These are phyloP conservation scores for Slavum lentiscoides DNA, from an alignment of 2,888 invertebrate species.

Conservation along the genomic window DNA sequence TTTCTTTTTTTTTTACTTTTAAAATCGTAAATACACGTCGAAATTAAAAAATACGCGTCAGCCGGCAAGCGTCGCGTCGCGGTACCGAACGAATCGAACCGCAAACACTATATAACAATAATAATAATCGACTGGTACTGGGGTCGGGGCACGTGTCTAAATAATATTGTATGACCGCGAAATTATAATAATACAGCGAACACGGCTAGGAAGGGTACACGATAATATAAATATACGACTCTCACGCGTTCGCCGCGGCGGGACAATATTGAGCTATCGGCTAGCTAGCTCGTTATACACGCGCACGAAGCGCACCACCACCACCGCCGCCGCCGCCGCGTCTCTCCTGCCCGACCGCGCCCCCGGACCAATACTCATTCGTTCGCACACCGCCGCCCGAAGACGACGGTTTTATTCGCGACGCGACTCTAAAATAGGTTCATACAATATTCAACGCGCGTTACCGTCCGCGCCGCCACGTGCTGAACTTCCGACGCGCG, in stretches of 20 bases:
- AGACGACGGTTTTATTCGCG: neutral
- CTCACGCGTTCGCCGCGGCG: constrained; percentile 31
- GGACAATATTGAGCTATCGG: constrained; percentile 24
- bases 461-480: constrained; percentile 37
- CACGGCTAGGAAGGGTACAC: neutral
- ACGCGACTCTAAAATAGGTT: constrained; percentile 35
- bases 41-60: no score
- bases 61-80: no score
- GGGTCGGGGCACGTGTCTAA: no score
- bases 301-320: neutral
- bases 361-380: neutral
- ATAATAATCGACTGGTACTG: no score
- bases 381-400: neutral
- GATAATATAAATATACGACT: neutral
- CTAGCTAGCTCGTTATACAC: constrained; percentile 41
- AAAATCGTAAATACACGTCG: no score
- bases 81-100: no score
- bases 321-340: no score
- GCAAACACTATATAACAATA: no score
- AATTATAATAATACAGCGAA: neutral
- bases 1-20: no score
- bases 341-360: no score
- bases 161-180: neutral
- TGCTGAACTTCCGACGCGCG: constrained; percentile 46
- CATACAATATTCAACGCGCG: constrained; percentile 52